Evolutionary conservation across 1,140 invertebrate genomes (phyloP), one percentile per base, ranked within the genome.

Genomic region (Drosophila sp.): DNA sequence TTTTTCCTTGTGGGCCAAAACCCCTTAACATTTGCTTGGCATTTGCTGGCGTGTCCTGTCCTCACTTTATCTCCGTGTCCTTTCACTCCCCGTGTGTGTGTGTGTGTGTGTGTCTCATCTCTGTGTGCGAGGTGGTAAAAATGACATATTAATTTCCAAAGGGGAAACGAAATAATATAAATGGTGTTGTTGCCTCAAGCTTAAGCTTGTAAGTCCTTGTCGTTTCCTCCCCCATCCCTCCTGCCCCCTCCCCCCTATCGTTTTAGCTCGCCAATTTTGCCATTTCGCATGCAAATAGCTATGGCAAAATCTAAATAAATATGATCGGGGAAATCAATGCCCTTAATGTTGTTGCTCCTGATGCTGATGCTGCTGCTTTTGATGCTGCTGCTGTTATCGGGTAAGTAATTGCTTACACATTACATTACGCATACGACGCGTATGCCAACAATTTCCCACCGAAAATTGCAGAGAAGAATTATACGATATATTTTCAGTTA

Each of bases 141-240:
- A 89, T 89, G 84, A 89, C 84, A 89, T 89, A 89, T 89, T 89
- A 89, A 89, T 89, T 89, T 89, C 85, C 77, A 89, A 89, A 80
- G 84, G 85, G 84, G 77, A 89, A 89, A 89, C 71, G 84, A 89
- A 89, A 89, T 89, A 89, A 89, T 90, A 80, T 76, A 79, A 90
- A 89, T 89, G 80, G 78, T 89, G 84, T 80, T 89, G 84, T 89
- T 80, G 84, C 80, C 69, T 40, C 47, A 38, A 76, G 70, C 61
- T 76, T 77, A 76, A 81, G 80, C 75, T 38, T 60, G 80, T 73
- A 66, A 84, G 71, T 68, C 76, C 62, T 68, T 33, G 11, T 40
- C 35, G 66, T 32, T 5, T 17, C 25, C 23, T 60, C 38, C 41
- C 55, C 44, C n/a, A 41, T 23, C 60, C 47, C 3, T 29, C 54